These are phyloP conservation scores for Arctopsyche grandis DNA, from an alignment of 1,140 invertebrate genomes.

Conservation along the genomic window DNA sequence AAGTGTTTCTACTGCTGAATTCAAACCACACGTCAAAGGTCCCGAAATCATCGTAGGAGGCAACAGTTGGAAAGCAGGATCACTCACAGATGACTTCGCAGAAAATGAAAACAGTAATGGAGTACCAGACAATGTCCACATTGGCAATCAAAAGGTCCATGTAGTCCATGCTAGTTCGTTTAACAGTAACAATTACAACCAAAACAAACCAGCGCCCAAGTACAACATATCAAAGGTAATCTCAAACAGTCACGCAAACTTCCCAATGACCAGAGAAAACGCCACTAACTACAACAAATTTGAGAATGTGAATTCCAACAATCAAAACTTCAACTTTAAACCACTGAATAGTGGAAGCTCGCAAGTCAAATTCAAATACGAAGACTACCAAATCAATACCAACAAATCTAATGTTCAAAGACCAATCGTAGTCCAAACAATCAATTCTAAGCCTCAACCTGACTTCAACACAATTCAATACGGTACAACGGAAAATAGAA, in stretches of 20 bases:
- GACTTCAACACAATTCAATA: background rate
- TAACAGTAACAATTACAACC: conserved; percentile 24
- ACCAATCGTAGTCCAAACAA: background rate
- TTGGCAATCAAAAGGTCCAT: conserved; percentile 52
- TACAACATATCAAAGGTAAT: conserved; percentile 32
- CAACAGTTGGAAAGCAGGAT: conserved; percentile 60
- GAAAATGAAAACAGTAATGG: conserved; percentile 51
- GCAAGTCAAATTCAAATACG: background rate
- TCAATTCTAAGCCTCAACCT: background rate
- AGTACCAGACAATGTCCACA: conserved; percentile 52
- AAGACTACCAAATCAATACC: background rate
- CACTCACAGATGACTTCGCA: conserved; percentile 49
- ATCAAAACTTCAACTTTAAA: background rate
- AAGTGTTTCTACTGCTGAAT: conserved; percentile 42
- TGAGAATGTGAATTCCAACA: background rate
- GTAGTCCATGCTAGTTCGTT: conserved; percentile 51
- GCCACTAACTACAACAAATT: background rate
- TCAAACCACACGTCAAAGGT: conserved; percentile 48
- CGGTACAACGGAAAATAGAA: background rate
- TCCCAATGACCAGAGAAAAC: conserved; percentile 62
- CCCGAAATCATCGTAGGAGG: conserved; percentile 57
- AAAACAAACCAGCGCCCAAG: conserved; percentile 14
- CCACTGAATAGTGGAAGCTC: background rate
- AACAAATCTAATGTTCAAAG: conserved; percentile 16
- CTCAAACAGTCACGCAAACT: conserved; percentile 64